These are phyloP conservation scores for Steinernema carpocapsae DNA, from an alignment of 2,888 invertebrate genomes.

Conservation along the genomic window DNA sequence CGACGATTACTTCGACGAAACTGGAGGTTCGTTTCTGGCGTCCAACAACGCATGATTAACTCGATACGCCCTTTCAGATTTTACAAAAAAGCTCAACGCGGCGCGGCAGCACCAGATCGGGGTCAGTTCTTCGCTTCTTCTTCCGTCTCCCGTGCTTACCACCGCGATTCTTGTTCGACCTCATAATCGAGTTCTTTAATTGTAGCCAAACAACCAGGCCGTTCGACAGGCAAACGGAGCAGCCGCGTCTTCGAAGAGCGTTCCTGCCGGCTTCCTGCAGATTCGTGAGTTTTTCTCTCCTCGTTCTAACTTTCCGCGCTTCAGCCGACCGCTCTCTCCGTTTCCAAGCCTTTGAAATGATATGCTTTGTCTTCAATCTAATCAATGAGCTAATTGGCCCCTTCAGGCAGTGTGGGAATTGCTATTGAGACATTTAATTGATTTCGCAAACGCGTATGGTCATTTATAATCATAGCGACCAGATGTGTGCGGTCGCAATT, in stretches of 20 bases:
- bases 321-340: no score
- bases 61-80: constrained; percentile 51
- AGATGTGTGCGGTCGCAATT: no score
- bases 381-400: no score
- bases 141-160: constrained; percentile 23
- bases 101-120: constrained; percentile 45
- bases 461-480: no score
- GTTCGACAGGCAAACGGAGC: constrained; percentile 34
- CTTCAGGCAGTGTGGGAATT: no score
- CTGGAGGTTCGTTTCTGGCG: constrained; percentile 38
- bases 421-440: no score
- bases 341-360: no score
- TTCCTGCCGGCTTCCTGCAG: constrained; percentile 28
- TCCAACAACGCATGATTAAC: not conserved
- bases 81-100: constrained; percentile 64
- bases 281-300: not conserved
- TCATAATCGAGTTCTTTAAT: constrained; percentile 29
- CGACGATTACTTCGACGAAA: constrained; percentile 49
- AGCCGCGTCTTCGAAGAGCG: constrained; percentile 48
- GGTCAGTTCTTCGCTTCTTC: constrained; percentile 33
- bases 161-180: constrained; percentile 12
- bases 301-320: not conserved
- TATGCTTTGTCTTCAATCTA: no score
- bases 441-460: no score
- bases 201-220: constrained; percentile 50